Percentiles rank a stretch among this genome's conserved stretches.
Conservation (phyloP, 2,888 invertebrate genomes). For the Chorisops tibialis region DNA sequence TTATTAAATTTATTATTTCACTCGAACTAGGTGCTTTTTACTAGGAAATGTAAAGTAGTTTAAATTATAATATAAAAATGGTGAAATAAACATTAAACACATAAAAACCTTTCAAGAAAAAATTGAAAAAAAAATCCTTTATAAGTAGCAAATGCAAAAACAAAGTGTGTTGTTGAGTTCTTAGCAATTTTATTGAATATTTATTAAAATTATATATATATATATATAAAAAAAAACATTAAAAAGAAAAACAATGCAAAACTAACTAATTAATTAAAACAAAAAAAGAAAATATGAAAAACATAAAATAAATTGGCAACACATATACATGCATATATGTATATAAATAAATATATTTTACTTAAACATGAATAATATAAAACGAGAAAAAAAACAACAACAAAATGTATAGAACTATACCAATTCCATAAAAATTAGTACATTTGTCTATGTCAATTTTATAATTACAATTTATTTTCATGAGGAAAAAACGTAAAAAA, state of each 20-base stretch:
- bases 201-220: not conserved
- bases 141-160: constrained; percentile 10
- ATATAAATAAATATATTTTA: constrained; percentile 3
- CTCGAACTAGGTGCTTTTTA: constrained; percentile 31
- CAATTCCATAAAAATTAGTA: constrained; percentile 35
- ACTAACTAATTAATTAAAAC: constrained; percentile 7
- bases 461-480: constrained; percentile 27
- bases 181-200: constrained; percentile 29
- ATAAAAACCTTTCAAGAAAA: constrained; percentile 8
- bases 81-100: constrained; percentile 12
- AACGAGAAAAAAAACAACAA: not conserved
- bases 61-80: constrained; percentile 17
- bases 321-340: not conserved
- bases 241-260: constrained; percentile 16
- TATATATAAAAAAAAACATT: not conserved
- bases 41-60: constrained; percentile 26
- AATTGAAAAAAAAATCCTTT: constrained; percentile 11
- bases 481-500: too few species aligned
- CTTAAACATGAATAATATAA: not conserved
- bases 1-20: constrained; percentile 2
- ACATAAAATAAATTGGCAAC: not conserved
- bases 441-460: constrained; percentile 40
- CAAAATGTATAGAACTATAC: constrained; percentile 24
- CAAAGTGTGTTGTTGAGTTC: constrained; percentile 29
- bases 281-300: constrained; percentile 5